phyloP scores from a whole-genome alignment of 2,888 invertebrate species.

The Cyclophora punctaria region DNA sequence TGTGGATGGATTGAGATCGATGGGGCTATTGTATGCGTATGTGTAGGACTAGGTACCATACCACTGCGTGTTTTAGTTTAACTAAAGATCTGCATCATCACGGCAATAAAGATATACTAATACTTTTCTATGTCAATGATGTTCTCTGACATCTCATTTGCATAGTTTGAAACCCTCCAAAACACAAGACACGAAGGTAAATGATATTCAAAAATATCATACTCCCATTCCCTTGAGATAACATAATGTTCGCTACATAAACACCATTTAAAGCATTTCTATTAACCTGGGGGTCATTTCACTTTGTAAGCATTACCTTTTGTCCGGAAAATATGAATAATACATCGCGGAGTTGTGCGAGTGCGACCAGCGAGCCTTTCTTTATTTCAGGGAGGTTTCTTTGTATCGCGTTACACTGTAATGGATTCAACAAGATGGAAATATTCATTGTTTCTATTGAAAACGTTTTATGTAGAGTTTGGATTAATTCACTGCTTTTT shows the following conservation, averaged over 20 bases:
- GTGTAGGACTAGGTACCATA: no score
- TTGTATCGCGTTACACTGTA: slow-evolving; percentile 11
- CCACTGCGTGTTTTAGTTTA: no score
- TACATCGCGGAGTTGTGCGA: slow-evolving; percentile 23
- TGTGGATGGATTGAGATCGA: no score
- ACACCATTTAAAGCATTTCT: slow-evolving; percentile 35
- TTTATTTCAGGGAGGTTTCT: slow-evolving; percentile 3
- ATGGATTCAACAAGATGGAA: slow-evolving; percentile 2
- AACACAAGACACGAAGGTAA: neutral
- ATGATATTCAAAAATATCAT: slow-evolving; percentile 9
- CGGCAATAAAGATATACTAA: no score
- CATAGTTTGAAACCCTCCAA: no score
- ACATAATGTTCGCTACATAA: slow-evolving; percentile 23
- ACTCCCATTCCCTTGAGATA: slow-evolving; percentile 2
- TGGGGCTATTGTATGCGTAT: no score
- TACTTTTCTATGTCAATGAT: no score
- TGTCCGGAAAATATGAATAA: slow-evolving; percentile 42
- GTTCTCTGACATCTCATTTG: no score
- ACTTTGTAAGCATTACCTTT: slow-evolving; percentile 43
- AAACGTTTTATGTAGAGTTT: slow-evolving; percentile 1
- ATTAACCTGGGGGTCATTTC: slow-evolving; percentile 60
- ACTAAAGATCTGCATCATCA: no score
- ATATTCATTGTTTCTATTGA: slow-evolving; percentile 4
- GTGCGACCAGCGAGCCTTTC: neutral
- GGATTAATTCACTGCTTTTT: neutral